Conservation (phyloP, 1,140 invertebrate species). For the Caenorhabditis latens region DNA sequence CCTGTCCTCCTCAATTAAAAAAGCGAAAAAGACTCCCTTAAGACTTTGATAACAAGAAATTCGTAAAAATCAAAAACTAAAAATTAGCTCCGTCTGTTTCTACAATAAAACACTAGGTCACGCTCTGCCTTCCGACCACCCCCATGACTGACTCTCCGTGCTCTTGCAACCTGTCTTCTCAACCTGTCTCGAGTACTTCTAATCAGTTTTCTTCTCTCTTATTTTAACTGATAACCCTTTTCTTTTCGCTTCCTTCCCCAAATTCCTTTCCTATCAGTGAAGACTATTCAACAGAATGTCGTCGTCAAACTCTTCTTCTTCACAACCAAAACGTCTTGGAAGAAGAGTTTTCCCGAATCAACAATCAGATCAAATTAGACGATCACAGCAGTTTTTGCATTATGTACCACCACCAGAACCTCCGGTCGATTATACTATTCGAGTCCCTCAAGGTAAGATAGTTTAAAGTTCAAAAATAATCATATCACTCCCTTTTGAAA, state of each 20-base stretch:
- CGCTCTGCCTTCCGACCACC: slow-evolving; percentile 23
- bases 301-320: neutral
- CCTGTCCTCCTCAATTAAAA: too few relatives aligned
- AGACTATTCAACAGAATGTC: slow-evolving; percentile 4
- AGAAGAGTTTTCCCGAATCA: slow-evolving; percentile 44
- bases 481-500: too few relatives aligned
- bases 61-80: slow-evolving; percentile 20
- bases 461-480: neutral
- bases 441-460: slow-evolving; percentile 19
- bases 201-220: slow-evolving; percentile 6
- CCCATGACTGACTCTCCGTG: slow-evolving; percentile 19
- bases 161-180: neutral
- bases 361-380: slow-evolving; percentile 24
- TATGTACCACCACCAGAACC: slow-evolving; percentile 35
- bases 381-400: slow-evolving; percentile 43
- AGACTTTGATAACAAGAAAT: too few relatives aligned
- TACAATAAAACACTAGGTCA: slow-evolving; percentile 25
- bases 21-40: too few relatives aligned
- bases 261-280: slow-evolving; percentile 18
- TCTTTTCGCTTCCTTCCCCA: slow-evolving; percentile 17
- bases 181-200: slow-evolving; percentile 8
- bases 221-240: slow-evolving; percentile 20
- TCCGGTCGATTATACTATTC: slow-evolving; percentile 36
- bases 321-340: slow-evolving; percentile 32
- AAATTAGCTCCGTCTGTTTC: neutral